Conservation (phyloP, 2,797 vertebrate species). For the Platyrinchus mystaceus region DNA sequence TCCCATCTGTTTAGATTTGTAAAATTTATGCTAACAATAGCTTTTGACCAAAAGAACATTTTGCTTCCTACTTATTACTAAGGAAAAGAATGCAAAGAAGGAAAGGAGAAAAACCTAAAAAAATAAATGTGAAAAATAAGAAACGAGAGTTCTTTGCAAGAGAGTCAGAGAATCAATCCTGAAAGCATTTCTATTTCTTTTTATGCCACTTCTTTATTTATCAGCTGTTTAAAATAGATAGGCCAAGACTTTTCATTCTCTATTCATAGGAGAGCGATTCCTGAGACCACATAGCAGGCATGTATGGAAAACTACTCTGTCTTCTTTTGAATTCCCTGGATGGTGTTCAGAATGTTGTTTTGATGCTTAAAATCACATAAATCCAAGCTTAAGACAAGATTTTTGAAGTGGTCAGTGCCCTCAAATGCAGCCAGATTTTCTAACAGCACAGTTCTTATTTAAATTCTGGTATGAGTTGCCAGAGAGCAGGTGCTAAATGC, state of each 20-base stretch:
- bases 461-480: background rate
- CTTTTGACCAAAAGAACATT: slow-evolving; percentile 37
- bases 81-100: background rate
- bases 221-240: slow-evolving; percentile 35
- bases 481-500: slow-evolving; percentile 48
- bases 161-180: background rate
- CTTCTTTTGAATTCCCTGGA: background rate
- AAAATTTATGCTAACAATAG: slow-evolving; percentile 33
- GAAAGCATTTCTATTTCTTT: background rate
- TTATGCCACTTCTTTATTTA: slow-evolving; percentile 29
- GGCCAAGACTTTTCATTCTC: slow-evolving; percentile 18
- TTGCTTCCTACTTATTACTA: slow-evolving; percentile 3
- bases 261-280: background rate
- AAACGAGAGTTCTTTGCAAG: background rate
- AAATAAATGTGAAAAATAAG: slow-evolving; percentile 19
- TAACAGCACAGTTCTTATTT: background rate
- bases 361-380: slow-evolving; percentile 36
- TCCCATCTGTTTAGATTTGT: slow-evolving; percentile 34
- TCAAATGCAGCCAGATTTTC: slow-evolving; percentile 5
- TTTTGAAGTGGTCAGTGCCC: slow-evolving; percentile 24
- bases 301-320: background rate
- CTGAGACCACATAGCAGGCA: background rate
- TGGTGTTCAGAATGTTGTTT: slow-evolving; percentile 12
- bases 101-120: background rate
- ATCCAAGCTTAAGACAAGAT: background rate